Percentiles rank a stretch among this genome's conserved stretches.
Conservation (phyloP, 2,113 vertebrate genomes). For the Caretta caretta region DNA sequence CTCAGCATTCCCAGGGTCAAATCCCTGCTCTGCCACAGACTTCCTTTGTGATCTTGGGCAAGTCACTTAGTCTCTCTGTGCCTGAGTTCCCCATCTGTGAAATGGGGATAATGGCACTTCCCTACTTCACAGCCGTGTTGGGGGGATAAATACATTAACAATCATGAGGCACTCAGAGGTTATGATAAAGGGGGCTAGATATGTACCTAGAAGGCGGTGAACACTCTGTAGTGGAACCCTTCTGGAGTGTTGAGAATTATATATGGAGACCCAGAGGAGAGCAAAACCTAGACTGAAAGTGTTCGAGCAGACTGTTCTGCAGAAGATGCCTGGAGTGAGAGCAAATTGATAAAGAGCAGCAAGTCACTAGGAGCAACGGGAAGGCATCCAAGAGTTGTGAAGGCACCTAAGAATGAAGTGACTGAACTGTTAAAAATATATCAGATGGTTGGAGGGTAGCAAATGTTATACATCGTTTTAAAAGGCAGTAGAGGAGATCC, state of each 20-base stretch:
- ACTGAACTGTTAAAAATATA: not conserved
- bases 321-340: constrained; percentile 8
- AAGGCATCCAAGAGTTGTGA: not conserved
- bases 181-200: not conserved
- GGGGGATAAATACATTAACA: not conserved
- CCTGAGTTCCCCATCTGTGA: constrained; percentile 35
- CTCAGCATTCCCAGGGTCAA: not conserved
- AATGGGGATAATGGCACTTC: constrained; percentile 33
- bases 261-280: not conserved
- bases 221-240: not conserved
- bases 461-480: not conserved
- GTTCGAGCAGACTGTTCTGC: not conserved
- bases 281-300: not conserved
- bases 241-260: not conserved
- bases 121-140: not conserved
- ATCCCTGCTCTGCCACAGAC: constrained; percentile 25
- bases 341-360: not conserved
- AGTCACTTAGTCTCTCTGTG: constrained; percentile 40
- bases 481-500: not conserved
- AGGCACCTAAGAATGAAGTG: not conserved
- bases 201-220: not conserved
- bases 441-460: not conserved
- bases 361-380: not conserved
- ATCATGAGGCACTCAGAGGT: not conserved
- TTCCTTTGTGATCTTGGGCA: constrained; percentile 51